phyloP scores from a whole-genome alignment of 2,113 vertebrate genomes.

The Oryctolagus cuniculus region mOryCun1.1 NC_091453.1:49161501-49162000 shows the following conservation, averaged over 20 bases:
- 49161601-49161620: not conserved
- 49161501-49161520: not conserved
- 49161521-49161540: not conserved
- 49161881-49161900: slow-evolving; percentile 76
- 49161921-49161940: not conserved
- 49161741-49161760: slow-evolving; percentile 34
- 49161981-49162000: slow-evolving; percentile 37
- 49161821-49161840: slow-evolving; percentile 52
- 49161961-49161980: slow-evolving; percentile 39
- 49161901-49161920: slow-evolving; percentile 65
- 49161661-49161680: not conserved
- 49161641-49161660: slow-evolving; percentile 44
- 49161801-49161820: slow-evolving; percentile 64
- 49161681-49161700: not conserved
- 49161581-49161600: too few species aligned
- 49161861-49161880: slow-evolving; percentile 64
- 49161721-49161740: slow-evolving; percentile 41
- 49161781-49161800: slow-evolving; percentile 53
- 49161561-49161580: not conserved
- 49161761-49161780: slow-evolving; percentile 50
- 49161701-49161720: slow-evolving; percentile 57
- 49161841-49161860: slow-evolving; percentile 75
- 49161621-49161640: slow-evolving; percentile 45
- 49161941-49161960: not conserved
- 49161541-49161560: slow-evolving; percentile 20